Conservation (phyloP, 2,113 vertebrate species). For the Macheiramphus alcinus region DNA sequence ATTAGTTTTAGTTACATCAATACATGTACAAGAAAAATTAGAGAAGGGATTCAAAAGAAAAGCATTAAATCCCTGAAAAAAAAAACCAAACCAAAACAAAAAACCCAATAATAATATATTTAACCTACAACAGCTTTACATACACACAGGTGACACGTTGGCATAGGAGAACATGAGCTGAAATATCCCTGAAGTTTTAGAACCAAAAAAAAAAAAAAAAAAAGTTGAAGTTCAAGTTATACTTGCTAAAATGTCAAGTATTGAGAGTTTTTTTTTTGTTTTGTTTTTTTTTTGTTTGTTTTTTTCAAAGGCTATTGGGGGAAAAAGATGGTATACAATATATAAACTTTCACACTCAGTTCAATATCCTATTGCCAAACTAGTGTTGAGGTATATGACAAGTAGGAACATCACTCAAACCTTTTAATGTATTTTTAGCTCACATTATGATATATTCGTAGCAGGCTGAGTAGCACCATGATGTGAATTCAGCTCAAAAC, state of each 20-base stretch:
- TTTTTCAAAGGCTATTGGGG: slow-evolving; percentile 71
- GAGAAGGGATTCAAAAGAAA: slow-evolving; percentile 78
- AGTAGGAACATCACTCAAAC: slow-evolving; percentile 90
- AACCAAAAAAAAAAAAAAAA: slow-evolving; percentile 72
- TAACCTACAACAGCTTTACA: slow-evolving; percentile 74
- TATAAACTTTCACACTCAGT: slow-evolving; percentile 78
- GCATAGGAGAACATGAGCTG: slow-evolving; percentile 82
- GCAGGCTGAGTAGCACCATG: slow-evolving; percentile 95
- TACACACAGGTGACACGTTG: slow-evolving; percentile 79
- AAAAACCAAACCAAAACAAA: slow-evolving; percentile 38
- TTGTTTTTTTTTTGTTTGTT: background rate
- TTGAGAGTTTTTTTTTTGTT: slow-evolving; percentile 62
- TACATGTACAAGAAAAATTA: slow-evolving; percentile 76
- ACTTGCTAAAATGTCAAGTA: slow-evolving; percentile 88
- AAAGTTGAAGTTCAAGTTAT: slow-evolving; percentile 87
- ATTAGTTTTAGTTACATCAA: slow-evolving; percentile 74
- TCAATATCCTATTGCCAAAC: slow-evolving; percentile 92
- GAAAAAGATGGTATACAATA: slow-evolving; percentile 73
- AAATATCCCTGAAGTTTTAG: slow-evolving; percentile 98
- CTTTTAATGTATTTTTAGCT: slow-evolving; percentile 80
- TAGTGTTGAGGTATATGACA: slow-evolving; percentile 99
- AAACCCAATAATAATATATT: slow-evolving; percentile 61
- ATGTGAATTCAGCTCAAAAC: slow-evolving; percentile 87
- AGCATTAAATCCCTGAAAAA: slow-evolving; percentile 74
- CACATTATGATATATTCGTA: slow-evolving; percentile 89